Base-by-base conservation (phyloP, 2,888 invertebrate species). In the Ramazzottius varieornatus region DNA sequence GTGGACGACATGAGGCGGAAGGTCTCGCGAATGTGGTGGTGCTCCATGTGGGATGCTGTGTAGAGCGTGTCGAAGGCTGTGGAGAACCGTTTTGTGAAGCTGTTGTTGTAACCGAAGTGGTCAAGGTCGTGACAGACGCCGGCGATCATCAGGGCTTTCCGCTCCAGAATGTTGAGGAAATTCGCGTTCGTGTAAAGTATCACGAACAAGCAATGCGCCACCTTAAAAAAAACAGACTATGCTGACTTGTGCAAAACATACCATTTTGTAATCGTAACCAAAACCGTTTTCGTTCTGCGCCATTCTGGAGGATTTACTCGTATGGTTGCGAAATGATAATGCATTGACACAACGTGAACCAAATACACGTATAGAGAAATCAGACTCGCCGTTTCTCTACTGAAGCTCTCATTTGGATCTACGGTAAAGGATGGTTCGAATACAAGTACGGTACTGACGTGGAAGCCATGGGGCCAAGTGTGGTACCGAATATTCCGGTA, bases 21-120 rank as follows among this genome's bases (percentile, higher is more conserved):
- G 20, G 54, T 54, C 54, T 54, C 54, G 29, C 54, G 54, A 24
- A 54, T 54, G 54, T 54, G 54, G 54, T 54, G 54, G 54, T 54
- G 20, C 29, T 54, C 54, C 54, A 54, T 54, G 16, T 54, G 54
- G 4, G 54, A 54, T 16, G 54, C 54, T 4, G 54, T 8, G 29
- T 54, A 54, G 4, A 54, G 54, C 4, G 8, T 13, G 16, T 54
- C 54, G n/a, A 54, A 54, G 4, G 54, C 16, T 4, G 54, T 16
- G 24, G 29, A 24, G 54, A n/a, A 29, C 54, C 24, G 8, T 24
- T 54, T 54, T 8, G 29, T 29, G 29, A 54, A 54, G 54, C 4
- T 24, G 54, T 54, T 54, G 29, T 13, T 54, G 54, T 24, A 54
- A 24, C 54, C 54, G n/a, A 54, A 29, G 29, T 54, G 54, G 24